Evolutionary conservation across 2,888 invertebrate genomes (phyloP), one percentile per base, ranked within the genome.

Genomic region (Aricia artaxerxes): DNA sequence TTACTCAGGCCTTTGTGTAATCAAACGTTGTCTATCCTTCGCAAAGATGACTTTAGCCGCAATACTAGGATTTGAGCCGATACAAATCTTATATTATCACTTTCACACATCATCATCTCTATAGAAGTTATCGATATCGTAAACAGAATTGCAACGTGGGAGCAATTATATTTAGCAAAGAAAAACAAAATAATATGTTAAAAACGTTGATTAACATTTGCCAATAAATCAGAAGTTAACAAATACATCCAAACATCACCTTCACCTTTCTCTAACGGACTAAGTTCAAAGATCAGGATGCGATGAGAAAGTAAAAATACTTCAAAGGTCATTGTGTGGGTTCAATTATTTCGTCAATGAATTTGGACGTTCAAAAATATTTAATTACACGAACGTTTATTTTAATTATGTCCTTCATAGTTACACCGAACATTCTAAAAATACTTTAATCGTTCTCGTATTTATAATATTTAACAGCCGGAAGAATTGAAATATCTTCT

Each of bases 231-330:
- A 53, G 49, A 2, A 1, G 11, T 53, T 53, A 24, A 24, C 24
- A 24, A 24, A 64, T 3, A 64, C 31, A 24, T 24, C 24, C 24
- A 35, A 60, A 69, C 9, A 35, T 13, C 69, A 35, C 69, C 64
- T 64, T 64, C 7, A 31, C 64, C 69, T 69, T 69, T 35, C 35
- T 69, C 35, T 69, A 69, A 35, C 69, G 31, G 69, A 35, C 13
- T 13, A 13, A 69, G 31, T 35, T 69, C 69, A 35, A 69, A 31
- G 13, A 69, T 69, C 69, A 35, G 16, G 35, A 11, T 69, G 11
- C 69, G 35, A 69, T 16, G 69, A 69, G 69, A 69, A 69, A 69
- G 35, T 69, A 35, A 69, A 69, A 35, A 69, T 69, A 69, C 69
- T 69, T 69, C 1, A 35, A 69, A 69, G 69, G 69, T 69, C 35